Evolutionary conservation across 2,113 vertebrate genomes (phyloP).

Genomic region (Corapipo altera): DNA sequence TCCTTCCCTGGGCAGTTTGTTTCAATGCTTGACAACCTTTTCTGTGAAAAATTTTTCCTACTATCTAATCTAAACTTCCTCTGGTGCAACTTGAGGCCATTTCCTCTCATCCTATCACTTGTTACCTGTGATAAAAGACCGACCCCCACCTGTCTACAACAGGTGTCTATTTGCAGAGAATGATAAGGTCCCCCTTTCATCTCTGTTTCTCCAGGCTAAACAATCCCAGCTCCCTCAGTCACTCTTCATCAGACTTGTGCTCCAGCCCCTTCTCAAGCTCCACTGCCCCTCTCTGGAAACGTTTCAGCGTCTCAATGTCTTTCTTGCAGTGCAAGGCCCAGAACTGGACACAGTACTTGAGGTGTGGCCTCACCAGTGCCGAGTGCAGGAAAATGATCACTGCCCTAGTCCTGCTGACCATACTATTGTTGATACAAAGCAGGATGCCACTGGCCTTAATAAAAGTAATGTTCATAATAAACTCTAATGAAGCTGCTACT

Average conservation of each 20-base stretch:
- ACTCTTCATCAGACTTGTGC: not conserved
- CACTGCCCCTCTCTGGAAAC: not conserved
- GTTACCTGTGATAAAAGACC: not conserved
- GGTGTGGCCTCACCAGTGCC: not conserved
- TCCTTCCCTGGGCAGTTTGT: not conserved
- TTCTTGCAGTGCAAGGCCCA: not conserved
- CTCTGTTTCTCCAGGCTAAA: accelerated
- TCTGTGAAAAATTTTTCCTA: not conserved
- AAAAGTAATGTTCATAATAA: slow-evolving; percentile 13
- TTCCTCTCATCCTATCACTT: not conserved
- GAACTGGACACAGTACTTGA: not conserved
- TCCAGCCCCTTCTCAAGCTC: not conserved
- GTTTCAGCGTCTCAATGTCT: not conserved
- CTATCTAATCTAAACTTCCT: not conserved
- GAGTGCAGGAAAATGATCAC: not conserved
- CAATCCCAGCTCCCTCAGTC: not conserved
- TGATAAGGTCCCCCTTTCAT: too few species aligned
- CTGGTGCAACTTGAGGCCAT: not conserved
- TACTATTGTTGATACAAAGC: not conserved
- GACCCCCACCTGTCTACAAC: accelerated
- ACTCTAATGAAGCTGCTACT: not conserved
- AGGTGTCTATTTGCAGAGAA: not conserved
- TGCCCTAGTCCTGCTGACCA: not conserved
- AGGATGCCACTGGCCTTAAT: not conserved
- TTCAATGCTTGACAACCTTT: not conserved